Evolutionary conservation across 2,888 invertebrate species (phyloP).

Genomic region (Brachynemurus nebulosus): DNA sequence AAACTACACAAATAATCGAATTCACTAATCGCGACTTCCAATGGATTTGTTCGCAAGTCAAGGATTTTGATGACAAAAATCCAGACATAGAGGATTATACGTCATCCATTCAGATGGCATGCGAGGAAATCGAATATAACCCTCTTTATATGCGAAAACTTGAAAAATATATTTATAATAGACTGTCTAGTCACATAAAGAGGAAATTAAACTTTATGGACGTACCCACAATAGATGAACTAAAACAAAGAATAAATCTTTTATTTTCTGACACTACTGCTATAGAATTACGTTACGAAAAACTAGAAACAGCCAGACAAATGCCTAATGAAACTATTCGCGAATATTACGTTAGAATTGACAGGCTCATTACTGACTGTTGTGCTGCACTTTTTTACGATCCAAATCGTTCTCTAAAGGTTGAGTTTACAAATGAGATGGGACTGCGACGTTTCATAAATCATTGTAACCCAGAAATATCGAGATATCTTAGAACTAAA

Average conservation of each 20-base stretch:
- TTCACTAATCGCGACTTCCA: not conserved
- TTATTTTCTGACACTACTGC: not conserved
- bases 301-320: not conserved
- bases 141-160: not conserved
- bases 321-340: not conserved
- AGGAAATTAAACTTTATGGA: not conserved
- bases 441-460: not conserved
- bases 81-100: not conserved
- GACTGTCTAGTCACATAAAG: not conserved
- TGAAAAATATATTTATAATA: not conserved
- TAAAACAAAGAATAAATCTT: not conserved
- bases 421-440: not conserved
- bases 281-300: not conserved
- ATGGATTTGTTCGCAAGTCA: not conserved
- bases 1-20: too few species aligned
- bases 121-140: not conserved
- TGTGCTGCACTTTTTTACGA: not conserved
- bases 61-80: not conserved
- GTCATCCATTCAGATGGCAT: not conserved
- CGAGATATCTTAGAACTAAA: not conserved
- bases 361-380: not conserved
- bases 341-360: not conserved
- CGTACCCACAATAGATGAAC: not conserved
- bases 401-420: not conserved
- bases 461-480: not conserved